Evolutionary conservation across 2,888 invertebrate species (phyloP).

Genomic region (Habrosyne pyritoides): DNA sequence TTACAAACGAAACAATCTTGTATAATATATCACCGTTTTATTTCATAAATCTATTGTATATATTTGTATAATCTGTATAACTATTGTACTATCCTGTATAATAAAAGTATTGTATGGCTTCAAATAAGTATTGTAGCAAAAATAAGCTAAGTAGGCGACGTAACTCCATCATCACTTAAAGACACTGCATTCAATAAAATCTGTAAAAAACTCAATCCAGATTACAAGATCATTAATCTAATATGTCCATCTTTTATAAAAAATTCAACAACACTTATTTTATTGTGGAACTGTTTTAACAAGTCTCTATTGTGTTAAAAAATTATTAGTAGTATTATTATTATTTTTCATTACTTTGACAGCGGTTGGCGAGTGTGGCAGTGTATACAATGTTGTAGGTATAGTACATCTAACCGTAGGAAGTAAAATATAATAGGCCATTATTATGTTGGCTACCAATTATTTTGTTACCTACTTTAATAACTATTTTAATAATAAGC

Average conservation of each 20-base stretch:
- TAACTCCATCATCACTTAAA: constrained; percentile 45
- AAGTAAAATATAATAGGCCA: constrained; percentile 70
- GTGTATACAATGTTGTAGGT: constrained; percentile 54
- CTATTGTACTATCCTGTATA: constrained; percentile 68
- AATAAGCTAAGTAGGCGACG: constrained; percentile 73
- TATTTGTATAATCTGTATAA: constrained; percentile 53
- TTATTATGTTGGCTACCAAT: constrained; percentile 80
- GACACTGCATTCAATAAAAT: constrained; percentile 74
- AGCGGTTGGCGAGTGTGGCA: constrained; percentile 82
- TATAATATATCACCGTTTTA: constrained; percentile 70
- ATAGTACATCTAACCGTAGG: constrained; percentile 47
- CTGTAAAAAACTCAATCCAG: constrained; percentile 81
- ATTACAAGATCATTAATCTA: constrained; percentile 83
- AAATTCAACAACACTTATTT: constrained; percentile 83
- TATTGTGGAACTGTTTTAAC: constrained; percentile 80
- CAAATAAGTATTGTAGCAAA: constrained; percentile 79
- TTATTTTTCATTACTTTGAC: constrained; percentile 53
- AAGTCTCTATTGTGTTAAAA: constrained; percentile 79
- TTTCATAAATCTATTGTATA: constrained; percentile 69
- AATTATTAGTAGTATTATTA: constrained; percentile 48
- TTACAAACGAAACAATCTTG: constrained; percentile 57
- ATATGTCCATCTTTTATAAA: constrained; percentile 81
- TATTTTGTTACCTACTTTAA: constrained; percentile 61
- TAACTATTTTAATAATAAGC: constrained; percentile 51
- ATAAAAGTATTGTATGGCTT: constrained; percentile 50